A percentile compares a stretch with the other conserved stretches of the same genome.
These are phyloP conservation scores for Dasysyrphus tricinctus DNA, from an alignment of 2,888 invertebrate genomes.

Conservation along the genomic window DNA sequence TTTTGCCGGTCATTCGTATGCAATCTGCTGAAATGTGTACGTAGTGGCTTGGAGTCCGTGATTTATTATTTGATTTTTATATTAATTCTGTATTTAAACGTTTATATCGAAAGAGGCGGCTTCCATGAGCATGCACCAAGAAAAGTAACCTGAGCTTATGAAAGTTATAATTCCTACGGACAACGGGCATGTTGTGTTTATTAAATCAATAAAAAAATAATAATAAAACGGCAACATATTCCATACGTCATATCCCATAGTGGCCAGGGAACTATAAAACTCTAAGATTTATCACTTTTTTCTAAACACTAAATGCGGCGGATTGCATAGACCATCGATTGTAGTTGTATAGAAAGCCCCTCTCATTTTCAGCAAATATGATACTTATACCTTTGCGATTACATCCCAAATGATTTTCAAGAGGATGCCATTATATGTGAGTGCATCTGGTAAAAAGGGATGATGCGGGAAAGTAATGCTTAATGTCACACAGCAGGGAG, in stretches of 20 bases:
- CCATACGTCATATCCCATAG: conserved; percentile 11
- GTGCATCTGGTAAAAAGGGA: conserved; percentile 67
- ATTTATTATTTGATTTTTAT: no score
- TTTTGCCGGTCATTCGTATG: no score
- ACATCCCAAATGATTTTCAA: conserved; percentile 56
- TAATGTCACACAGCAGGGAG: conserved; percentile 70
- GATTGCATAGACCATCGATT: not conserved
- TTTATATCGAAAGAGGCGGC: no score
- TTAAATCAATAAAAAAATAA: not conserved
- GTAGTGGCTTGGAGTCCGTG: no score
- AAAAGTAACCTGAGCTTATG: no score
- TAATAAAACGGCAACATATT: not conserved
- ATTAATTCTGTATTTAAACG: no score
- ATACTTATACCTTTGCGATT: conserved; percentile 72
- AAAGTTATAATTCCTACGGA: not conserved
- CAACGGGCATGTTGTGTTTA: not conserved
- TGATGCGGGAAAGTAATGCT: conserved; percentile 72
- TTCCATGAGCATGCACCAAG: no score
- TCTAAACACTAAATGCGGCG: conserved; percentile 32
- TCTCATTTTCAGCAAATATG: conserved; percentile 58
- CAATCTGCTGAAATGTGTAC: no score
- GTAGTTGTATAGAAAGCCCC: conserved; percentile 37
- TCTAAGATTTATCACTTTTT: conserved; percentile 67
- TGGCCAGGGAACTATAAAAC: conserved; percentile 32
- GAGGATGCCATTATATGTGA: conserved; percentile 65